Base-by-base conservation (phyloP, 1,140 invertebrate genomes). In the Drosophila serrata region DNA sequence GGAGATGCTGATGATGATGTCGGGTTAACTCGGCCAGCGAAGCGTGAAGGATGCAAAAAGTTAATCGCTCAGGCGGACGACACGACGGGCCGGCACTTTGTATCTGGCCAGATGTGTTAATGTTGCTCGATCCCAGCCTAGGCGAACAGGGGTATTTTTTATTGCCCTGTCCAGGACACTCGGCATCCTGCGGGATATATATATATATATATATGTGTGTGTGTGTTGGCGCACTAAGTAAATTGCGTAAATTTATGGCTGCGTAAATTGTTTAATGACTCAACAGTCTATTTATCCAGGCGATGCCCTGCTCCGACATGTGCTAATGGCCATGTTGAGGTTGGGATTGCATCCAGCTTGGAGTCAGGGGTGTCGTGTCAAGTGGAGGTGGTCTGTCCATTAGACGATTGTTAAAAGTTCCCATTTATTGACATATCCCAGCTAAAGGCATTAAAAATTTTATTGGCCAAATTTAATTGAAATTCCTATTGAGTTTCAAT, bases 221-320 rank as follows among this genome's bases (percentile, higher is more conserved):
- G 55, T 70, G 69, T 61, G 48, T 56, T 55, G 53, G 73, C 60
- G 68, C 80, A 76, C 82, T 91, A 91, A 91, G 84, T 91, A 85
- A 91, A 91, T 91, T 91, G 88, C 84, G 88, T 88, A 91, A 91
- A 91, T 91, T 91, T 91, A 91, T 91, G 67, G 84, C 88, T 91
- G 84, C 79, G 88, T 91, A 91, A 91, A 91, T 91, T 91, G 88
- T 91, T 91, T 91, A 91, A 91, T 91, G 88, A 91, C 88, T 91
- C 79, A 82, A 88, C 86, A 82, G 81, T 90, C 79, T 90, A 90
- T 90, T 90, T 90, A 90, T 79, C 75, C 70, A 40, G 78, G 22
- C 58, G 65, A 33, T 53, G 62, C 65, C 78, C 75, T 76, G 78
- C 78, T 56, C 33, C 53, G 75, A 90, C 85, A 79, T 90, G 78